phyloP scores from a whole-genome alignment of 2,113 vertebrate genomes.

The Callipepla californica region DNA sequence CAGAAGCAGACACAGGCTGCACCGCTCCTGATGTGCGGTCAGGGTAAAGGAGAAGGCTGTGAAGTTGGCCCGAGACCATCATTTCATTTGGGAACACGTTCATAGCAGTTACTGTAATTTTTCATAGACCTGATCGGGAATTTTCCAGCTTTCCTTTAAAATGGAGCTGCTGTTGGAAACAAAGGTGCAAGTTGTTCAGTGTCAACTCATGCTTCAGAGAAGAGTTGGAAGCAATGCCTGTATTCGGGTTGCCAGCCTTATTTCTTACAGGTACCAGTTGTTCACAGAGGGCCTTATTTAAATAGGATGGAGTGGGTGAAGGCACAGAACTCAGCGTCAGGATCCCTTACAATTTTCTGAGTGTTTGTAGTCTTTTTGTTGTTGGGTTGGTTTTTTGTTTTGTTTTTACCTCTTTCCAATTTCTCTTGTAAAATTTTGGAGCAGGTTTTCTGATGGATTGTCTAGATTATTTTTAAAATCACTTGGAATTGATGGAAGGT shows the following conservation, averaged over 20 bases:
- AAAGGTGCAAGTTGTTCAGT: background rate
- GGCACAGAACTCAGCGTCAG: background rate
- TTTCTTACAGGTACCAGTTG: background rate
- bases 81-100: background rate
- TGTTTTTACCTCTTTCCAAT: background rate
- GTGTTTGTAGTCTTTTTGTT: background rate
- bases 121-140: background rate
- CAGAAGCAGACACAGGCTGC: background rate
- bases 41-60: background rate
- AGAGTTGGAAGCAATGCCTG: background rate
- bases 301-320: background rate
- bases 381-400: too few relatives aligned
- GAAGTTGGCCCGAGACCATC: background rate
- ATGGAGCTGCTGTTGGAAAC: slow-evolving; percentile 20
- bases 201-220: background rate
- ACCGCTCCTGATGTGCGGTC: background rate
- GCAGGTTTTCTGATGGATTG: background rate
- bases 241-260: background rate
- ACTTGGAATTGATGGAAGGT: background rate
- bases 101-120: background rate
- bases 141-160: slow-evolving; percentile 48
- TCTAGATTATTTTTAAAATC: background rate
- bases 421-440: background rate
- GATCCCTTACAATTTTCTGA: background rate
- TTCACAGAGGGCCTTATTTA: background rate